Percentiles rank a stretch among this genome's conserved stretches.
Conservation (phyloP, 1,140 invertebrate species). For the Zophobas morio region DNA sequence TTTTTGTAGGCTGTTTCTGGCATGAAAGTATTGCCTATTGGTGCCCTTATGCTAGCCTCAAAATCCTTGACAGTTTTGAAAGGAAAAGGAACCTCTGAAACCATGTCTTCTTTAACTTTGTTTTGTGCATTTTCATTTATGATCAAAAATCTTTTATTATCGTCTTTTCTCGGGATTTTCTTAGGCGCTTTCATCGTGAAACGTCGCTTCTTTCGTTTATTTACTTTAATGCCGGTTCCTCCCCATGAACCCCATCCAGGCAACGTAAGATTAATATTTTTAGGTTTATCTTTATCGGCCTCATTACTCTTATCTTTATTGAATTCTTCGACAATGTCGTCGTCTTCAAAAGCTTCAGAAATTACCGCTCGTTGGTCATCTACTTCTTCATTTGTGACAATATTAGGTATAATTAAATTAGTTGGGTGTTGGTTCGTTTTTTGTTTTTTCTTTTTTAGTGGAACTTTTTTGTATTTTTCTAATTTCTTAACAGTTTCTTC, state of each 20-base stretch:
- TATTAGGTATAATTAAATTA: constrained; percentile 69
- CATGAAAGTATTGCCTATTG: constrained; percentile 92
- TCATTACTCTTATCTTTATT: constrained; percentile 83
- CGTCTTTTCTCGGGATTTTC: constrained; percentile 75
- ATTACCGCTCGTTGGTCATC: constrained; percentile 76
- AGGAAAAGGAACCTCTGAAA: constrained; percentile 90
- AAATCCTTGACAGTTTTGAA: constrained; percentile 90
- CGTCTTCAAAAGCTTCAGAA: constrained; percentile 94
- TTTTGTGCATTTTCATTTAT: constrained; percentile 84
- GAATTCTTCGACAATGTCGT: constrained; percentile 93
- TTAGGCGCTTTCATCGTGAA: constrained; percentile 68
- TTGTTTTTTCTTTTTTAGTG: constrained; percentile 39
- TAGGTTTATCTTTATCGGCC: constrained; percentile 72
- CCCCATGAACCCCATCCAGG: constrained; percentile 98
- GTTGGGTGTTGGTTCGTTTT: constrained; percentile 8
- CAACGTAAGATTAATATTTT: constrained; percentile 85
- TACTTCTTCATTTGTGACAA: constrained; percentile 70
- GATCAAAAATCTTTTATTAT: constrained; percentile 87
- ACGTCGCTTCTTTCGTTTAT: constrained; percentile 74
- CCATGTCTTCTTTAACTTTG: constrained; percentile 81
- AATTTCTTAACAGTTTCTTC: constrained; percentile 1
- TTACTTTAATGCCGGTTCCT: constrained; percentile 81
- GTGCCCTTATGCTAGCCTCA: constrained; percentile 89
- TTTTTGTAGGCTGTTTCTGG: constrained; percentile 84
- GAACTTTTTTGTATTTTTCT: constrained; percentile 30